Percentiles rank a stretch among this genome's conserved stretches.
phyloP scores from a whole-genome alignment of 2,113 vertebrate genomes.

The Brachyistius frenatus region DNA sequence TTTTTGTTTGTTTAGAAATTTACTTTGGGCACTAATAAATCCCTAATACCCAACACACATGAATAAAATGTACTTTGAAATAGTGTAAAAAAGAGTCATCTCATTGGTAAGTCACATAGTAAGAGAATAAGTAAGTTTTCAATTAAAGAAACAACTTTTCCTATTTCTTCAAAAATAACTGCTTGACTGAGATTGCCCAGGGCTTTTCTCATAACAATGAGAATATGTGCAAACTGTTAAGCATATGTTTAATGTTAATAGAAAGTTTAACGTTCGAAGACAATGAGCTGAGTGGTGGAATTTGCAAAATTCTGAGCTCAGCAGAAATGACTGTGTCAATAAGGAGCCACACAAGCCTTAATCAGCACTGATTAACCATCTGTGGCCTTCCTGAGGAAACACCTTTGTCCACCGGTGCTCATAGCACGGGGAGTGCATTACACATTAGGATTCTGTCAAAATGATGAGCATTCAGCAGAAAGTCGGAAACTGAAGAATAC shows the following conservation, averaged over 20 bases:
- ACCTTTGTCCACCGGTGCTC: conserved; percentile 9
- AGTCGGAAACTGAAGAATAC: background rate
- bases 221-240: conserved; percentile 26
- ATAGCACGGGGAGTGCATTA: background rate
- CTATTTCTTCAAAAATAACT: conserved; percentile 20
- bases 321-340: conserved; percentile 38
- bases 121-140: conserved; percentile 2
- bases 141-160: conserved; percentile 4
- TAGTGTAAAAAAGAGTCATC: too few species aligned
- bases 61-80: too few species aligned
- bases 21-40: too few species aligned
- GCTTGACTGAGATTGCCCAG: conserved; percentile 7
- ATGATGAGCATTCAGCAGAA: background rate
- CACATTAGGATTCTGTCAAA: background rate
- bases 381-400: conserved; percentile 42
- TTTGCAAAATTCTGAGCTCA: conserved; percentile 29
- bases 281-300: conserved; percentile 38
- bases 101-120: too few species aligned
- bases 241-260: conserved; percentile 58
- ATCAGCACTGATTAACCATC: conserved; percentile 38
- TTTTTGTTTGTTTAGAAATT: too few species aligned
- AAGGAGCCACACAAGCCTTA: conserved; percentile 26
- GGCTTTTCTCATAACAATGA: conserved; percentile 40
- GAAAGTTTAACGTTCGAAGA: conserved; percentile 30
- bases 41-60: too few species aligned